Conservation (phyloP, 2,888 invertebrate species). For the Cryptosula pallasiana region DNA sequence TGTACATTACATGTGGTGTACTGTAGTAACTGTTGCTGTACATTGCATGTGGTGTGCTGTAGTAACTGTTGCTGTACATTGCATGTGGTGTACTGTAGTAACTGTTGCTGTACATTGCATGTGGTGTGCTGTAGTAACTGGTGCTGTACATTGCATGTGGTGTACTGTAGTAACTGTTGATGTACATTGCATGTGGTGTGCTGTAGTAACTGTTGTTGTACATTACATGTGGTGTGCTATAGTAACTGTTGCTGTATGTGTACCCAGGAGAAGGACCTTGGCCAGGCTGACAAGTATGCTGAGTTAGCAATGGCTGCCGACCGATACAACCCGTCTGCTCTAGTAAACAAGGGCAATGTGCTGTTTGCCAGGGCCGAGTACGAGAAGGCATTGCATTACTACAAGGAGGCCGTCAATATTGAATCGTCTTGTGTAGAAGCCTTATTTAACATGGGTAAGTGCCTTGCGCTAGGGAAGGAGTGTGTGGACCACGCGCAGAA, state of each 20-base stretch:
- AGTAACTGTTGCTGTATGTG: not conserved
- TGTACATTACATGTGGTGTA: no score
- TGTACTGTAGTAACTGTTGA: no score
- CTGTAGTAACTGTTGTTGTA: not conserved
- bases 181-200: not conserved
- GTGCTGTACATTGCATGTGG: no score
- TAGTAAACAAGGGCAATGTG: conserved; percentile 80
- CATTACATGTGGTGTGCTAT: not conserved
- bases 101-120: no score
- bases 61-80: no score
- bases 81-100: no score
- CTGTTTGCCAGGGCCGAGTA: conserved; percentile 66
- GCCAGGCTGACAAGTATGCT: conserved; percentile 71
- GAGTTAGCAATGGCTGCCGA: conserved; percentile 70
- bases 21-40: no score
- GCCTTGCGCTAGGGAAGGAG: not conserved
- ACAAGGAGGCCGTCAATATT: conserved; percentile 70
- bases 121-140: no score
- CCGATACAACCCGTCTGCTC: conserved; percentile 72
- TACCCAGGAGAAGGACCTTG: conserved; percentile 69
- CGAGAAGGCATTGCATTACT: conserved; percentile 67
- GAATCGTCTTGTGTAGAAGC: conserved; percentile 80
- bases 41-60: no score
- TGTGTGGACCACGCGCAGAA: no score
- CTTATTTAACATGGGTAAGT: conserved; percentile 69